Percentiles rank a stretch among this genome's conserved stretches.
These are phyloP conservation scores for Drosophila saltans DNA, from an alignment of 1,140 invertebrate species.

Conservation along the genomic window DNA sequence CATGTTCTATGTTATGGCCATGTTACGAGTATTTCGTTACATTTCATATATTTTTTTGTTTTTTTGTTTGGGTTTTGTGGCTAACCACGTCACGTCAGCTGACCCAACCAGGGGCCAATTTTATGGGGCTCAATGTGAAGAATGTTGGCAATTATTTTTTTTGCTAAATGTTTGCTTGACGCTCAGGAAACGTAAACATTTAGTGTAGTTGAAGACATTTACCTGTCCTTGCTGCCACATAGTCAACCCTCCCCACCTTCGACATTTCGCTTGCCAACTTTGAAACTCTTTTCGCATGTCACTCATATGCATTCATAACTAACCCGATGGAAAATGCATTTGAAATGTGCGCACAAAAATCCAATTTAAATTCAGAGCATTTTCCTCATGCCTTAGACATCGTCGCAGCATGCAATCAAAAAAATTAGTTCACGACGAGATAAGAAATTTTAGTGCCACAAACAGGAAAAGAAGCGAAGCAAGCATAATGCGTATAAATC, in stretches of 20 bases:
- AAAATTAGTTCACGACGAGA: constrained; percentile 79
- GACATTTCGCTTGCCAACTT: not conserved
- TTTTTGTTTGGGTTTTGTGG: constrained; percentile 47
- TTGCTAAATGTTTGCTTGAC: constrained; percentile 72
- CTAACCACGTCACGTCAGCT: constrained; percentile 65
- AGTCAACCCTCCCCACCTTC: not conserved
- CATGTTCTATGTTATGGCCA: constrained; percentile 78
- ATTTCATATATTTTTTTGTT: constrained; percentile 56
- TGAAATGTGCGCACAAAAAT: constrained; percentile 77
- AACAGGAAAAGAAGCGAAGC: constrained; percentile 20
- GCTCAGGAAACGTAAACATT: constrained; percentile 80
- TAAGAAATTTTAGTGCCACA: constrained; percentile 73
- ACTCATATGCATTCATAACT: constrained; percentile 81
- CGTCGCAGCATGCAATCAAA: constrained; percentile 76
- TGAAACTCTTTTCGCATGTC: not conserved
- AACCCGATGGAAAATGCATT: constrained; percentile 76
- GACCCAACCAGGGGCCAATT: constrained; percentile 45
- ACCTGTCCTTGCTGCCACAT: not conserved
- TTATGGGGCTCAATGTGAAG: constrained; percentile 50
- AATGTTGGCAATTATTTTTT: constrained; percentile 73
- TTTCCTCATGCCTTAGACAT: constrained; percentile 34
- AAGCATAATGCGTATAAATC: constrained; percentile 75
- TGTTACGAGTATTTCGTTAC: constrained; percentile 66
- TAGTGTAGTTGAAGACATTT: constrained; percentile 58
- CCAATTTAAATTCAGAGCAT: constrained; percentile 81